Evolutionary conservation across 2,113 vertebrate species (phyloP), one percentile per base, ranked within the genome.

Genomic region (Ailuropoda melanoleuca): DNA sequence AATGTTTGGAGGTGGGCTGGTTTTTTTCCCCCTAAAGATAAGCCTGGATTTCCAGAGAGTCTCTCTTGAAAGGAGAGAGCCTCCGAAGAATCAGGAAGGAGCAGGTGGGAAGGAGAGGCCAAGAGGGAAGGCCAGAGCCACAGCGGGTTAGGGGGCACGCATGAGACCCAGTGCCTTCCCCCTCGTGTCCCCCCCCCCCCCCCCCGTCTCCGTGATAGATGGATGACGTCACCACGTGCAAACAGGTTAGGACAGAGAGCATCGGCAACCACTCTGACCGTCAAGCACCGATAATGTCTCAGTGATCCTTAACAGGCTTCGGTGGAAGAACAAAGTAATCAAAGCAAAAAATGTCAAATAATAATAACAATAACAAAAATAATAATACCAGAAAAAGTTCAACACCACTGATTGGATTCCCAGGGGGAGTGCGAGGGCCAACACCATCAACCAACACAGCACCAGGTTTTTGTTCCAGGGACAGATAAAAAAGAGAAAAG

Each of bases 381-480:
- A n/a, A 19, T 53, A 21, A 31, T 24, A 82, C 13, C 39, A 83
- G 7, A 96, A 97, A 93, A 11, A 58, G 6, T 23, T 18, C 83
- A 37, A 15, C 0, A 4, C 12, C 34, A 29, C 29, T n/a, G 21
- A 53, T 39, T 31, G 60, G 74, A 14, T 88, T 97, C 48, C 74
- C 88, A 56, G 68, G 66, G 70, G 87, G 96, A 55, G 18, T 8
- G 0, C 10, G 6, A 93, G 90, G 84, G 93, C 90, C 50, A 90
- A 60, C 53, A 0, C 6, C 43, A 80, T 13, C 74, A 56, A 4
- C 2, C 2, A 55, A 48, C 8, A 29, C 88, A 80, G 68, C 72
- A 55, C 55, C 89, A 26, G 70, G 14, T 62, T 82, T 88, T 55
- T 50, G 56, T 97, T 77, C 34, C 26, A 77, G 94, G 98, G 92